Conservation (phyloP, 2,797 vertebrate genomes). For the Danio kyathit region DNA sequence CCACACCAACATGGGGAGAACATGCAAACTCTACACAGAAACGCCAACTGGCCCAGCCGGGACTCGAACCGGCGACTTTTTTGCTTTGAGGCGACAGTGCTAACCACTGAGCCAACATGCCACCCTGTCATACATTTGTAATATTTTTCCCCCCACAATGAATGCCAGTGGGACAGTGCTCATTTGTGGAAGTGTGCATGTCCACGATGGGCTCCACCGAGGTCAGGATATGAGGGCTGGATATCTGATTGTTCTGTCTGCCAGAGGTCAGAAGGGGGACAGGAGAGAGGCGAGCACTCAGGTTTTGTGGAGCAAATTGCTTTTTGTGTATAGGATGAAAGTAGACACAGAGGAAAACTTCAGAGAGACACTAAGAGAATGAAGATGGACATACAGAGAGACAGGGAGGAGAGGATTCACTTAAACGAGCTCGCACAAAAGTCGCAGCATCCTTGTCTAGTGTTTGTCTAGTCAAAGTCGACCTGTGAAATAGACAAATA, state of each 20-base stretch:
- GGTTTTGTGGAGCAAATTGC: conserved; percentile 43
- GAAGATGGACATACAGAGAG: conserved; percentile 10
- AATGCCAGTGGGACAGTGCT: conserved; percentile 6
- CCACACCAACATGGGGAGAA: no score
- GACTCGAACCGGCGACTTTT: no score
- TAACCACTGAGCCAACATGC: no score
- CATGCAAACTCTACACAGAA: no score
- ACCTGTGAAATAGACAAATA: conserved; percentile 9
- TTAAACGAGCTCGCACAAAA: background rate
- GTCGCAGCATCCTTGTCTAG: conserved; percentile 4
- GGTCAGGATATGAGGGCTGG: conserved; percentile 30
- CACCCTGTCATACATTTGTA: background rate
- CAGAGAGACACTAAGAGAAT: background rate
- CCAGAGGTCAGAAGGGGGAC: conserved; percentile 10
- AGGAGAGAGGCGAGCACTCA: conserved; percentile 8
- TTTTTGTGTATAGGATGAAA: conserved; percentile 50
- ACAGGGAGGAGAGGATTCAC: background rate
- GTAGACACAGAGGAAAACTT: conserved; percentile 18
- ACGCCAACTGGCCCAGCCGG: no score
- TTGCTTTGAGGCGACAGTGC: no score
- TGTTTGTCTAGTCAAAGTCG: background rate
- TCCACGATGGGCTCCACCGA: background rate
- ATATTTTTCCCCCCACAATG: background rate
- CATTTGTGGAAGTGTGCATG: conserved; percentile 27
- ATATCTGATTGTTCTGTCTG: conserved; percentile 17